A percentile compares a stretch with the other conserved stretches of the same genome.
Evolutionary conservation across 2,888 invertebrate genomes (phyloP).

Genomic region (Augochlorella aurata): DNA sequence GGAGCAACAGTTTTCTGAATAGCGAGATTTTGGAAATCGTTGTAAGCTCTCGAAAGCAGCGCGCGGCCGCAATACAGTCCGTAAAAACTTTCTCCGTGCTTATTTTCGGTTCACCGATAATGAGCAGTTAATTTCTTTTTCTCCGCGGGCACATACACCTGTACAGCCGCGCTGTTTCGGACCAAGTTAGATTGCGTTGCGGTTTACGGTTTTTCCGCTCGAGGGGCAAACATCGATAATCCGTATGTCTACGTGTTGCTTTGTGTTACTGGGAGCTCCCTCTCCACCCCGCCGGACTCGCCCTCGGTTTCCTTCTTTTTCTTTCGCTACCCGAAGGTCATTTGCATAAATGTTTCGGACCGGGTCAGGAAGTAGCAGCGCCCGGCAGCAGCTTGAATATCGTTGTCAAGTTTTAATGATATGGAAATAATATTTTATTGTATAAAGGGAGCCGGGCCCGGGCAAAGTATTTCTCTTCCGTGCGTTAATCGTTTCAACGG

Average conservation of each 20-base stretch:
- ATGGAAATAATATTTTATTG: conserved; percentile 49
- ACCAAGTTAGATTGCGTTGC: conserved; percentile 68
- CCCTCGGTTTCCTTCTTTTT: conserved; percentile 4
- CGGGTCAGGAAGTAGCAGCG: background rate
- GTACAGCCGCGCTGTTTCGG: conserved; percentile 28
- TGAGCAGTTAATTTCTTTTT: conserved; percentile 66
- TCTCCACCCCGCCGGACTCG: background rate
- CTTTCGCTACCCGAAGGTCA: background rate
- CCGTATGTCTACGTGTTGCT: conserved; percentile 44
- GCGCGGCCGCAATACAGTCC: conserved; percentile 21
- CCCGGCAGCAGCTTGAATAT: conserved; percentile 12
- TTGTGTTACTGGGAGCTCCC: background rate
- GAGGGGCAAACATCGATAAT: conserved; percentile 55
- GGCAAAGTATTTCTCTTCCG: background rate
- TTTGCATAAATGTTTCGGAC: conserved; percentile 40
- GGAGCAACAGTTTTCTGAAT: conserved; percentile 7
- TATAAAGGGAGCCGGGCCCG: background rate
- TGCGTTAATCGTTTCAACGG: conserved; percentile 15
- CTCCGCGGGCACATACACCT: conserved; percentile 1
- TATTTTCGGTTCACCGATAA: conserved; percentile 55
- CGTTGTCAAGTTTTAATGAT: conserved; percentile 39
- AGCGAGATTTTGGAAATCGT: conserved; percentile 30
- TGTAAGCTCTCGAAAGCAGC: conserved; percentile 35
- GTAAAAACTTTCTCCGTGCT: conserved; percentile 29
- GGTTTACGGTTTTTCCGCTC: conserved; percentile 63